Evolutionary conservation across 2,888 invertebrate species (phyloP), one percentile per base, ranked within the genome.

Genomic region (Leptopilina syphax): DNA sequence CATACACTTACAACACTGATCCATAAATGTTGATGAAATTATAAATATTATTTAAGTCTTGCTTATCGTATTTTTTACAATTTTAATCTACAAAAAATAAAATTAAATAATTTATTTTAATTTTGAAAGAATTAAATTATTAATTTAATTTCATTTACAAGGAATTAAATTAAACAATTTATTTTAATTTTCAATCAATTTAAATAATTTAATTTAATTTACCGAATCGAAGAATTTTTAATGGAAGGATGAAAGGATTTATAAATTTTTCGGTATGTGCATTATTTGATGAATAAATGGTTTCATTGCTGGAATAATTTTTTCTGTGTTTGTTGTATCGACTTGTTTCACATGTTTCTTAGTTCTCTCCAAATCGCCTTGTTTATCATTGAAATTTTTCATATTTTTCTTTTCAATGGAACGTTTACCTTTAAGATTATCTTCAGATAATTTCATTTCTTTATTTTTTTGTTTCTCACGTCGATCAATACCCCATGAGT

Each of bases 211-310:
- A 34, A 3, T 34, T 34, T 1, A 34, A 34, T 1, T 34, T 34
- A 3, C 0, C n/a, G 12, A 47, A 24, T 24, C 10, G 12, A 10
- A 13, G 27, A 6, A 54, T 73, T 34, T 44, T 0, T 44, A 44
- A 44, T 44, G 34, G 0, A 0, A 34, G 34, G 34, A 44, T 44
- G 44, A 44, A 34, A 34, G 54, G 27, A 60, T n/a, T 73, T 73
- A 12, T 57, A n/a, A 41, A 41, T 60, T 73, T 34, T 54, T 73
- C 57, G 9, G 34, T 73, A 73, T 73, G 34, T 57, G 73, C 73
- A 73, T 73, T 18, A 73, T 60, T 41, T 73, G 73, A 10, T n/a
- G 18, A 10, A 27, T 57, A 34, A 10, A 34, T 27, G 12, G 3
- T 6, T 54, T 27, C 1, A 1, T 60, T 73, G 34, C 10, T 57